Evolutionary conservation across 2,113 vertebrate genomes (phyloP), one percentile per base, ranked within the genome.

Genomic region (Hippocampus barbouri): DNA sequence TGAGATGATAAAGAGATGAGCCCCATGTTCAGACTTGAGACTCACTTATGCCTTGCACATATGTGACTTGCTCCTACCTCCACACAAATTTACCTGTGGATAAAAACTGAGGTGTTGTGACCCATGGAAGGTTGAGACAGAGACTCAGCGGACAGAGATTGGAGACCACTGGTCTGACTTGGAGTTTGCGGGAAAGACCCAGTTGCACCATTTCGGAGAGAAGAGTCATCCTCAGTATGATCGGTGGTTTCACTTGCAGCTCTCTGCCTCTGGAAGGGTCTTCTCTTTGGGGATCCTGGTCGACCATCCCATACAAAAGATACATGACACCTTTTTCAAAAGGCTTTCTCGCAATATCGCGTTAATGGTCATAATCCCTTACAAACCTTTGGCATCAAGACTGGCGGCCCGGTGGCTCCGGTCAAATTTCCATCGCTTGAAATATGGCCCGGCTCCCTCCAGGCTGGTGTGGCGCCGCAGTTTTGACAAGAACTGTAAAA

Each of bases 191-290:
- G 90, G 14, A 94, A 93, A 79, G 93, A 94, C 74, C 93, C 49
- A 89, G 91, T 87, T 89, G 93, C 54, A 16, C 90, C 87, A 45
- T 85, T 78, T 70, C 49, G 81, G 89, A 94, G 87, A 90, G 90
- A 89, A 0, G 90, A 77, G 8, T 93, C 93, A 0, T 91, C 91
- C 38, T 93, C 94, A 2, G 93, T 92, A 67, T 93, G 95, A 71
- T 98, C 95, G n/a, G 93, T 94, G 87, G 94, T 97, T 89, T 97
- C 96, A 4, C 97, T 98, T 62, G 97, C 96, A 0, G 97, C 97
- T 61, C 96, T 90, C 90, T 98, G 96, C 25, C 97, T 93, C 89
- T 97, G 96, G 85, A 98, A 97, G 68, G 95, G 95, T 20, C 92
- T 92, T 21, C 96, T 90, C 78, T 94, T 95, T 0, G 96, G 96